Conservation (phyloP, 1,140 invertebrate species). For the Eufriesea mexicana region DNA sequence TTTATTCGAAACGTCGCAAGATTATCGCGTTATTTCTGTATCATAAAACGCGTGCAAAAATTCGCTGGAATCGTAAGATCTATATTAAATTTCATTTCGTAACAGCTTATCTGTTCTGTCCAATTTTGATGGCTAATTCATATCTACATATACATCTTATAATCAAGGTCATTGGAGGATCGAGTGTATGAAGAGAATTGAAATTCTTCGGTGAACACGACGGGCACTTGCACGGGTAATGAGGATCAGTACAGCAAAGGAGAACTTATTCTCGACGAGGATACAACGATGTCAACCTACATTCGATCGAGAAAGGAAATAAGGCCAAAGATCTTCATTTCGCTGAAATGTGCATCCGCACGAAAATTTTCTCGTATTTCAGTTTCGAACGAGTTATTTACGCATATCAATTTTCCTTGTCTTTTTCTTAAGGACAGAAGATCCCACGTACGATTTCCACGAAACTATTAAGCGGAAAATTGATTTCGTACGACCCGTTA, state of each 20-base stretch:
- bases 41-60: background rate
- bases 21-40: background rate
- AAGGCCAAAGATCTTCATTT: constrained; percentile 19
- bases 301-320: background rate
- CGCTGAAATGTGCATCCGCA: background rate
- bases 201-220: background rate
- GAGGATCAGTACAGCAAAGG: background rate
- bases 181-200: background rate
- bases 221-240: background rate
- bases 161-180: background rate
- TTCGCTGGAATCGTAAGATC: background rate
- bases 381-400: no score
- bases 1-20: no score
- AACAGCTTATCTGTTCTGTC: background rate
- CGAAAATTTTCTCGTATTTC: background rate
- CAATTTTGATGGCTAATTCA: background rate
- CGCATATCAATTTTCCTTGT: background rate
- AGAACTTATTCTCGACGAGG: background rate
- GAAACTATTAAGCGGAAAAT: background rate
- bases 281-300: background rate
- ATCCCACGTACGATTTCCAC: no score
- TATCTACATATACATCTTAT: background rate
- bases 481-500: background rate
- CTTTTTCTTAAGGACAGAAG: background rate
- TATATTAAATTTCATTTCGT: background rate